phyloP scores from a whole-genome alignment of 2,113 vertebrate genomes.

The Pomatorhinus ruficollis region DNA sequence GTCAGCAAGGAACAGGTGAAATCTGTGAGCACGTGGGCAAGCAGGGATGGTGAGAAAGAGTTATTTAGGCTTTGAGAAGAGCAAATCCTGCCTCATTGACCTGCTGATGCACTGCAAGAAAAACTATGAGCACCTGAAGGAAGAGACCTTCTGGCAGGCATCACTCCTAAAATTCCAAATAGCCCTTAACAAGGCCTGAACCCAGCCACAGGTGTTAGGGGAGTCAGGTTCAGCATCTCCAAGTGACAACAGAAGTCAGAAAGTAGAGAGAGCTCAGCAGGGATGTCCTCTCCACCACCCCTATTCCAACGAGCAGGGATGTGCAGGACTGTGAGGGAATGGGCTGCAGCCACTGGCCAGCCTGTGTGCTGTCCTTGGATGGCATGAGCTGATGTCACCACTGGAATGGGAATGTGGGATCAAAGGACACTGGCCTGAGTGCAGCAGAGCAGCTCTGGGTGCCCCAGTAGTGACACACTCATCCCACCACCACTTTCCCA shows the following conservation, averaged over 20 bases:
- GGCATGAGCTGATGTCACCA: neutral
- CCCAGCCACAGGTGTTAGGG: neutral
- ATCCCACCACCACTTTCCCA: neutral
- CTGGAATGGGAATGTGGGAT: rapidly evolving
- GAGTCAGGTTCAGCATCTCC: neutral
- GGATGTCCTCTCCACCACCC: neutral
- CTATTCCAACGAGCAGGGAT: rapidly evolving
- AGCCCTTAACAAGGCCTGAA: neutral
- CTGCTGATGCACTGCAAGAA: neutral
- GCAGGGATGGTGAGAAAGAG: neutral
- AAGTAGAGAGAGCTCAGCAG: neutral
- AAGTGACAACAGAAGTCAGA: neutral
- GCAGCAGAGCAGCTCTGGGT: neutral
- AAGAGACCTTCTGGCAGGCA: neutral
- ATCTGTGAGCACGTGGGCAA: neutral
- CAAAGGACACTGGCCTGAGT: neutral
- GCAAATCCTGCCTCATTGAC: neutral
- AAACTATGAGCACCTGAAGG: neutral
- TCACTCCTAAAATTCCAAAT: neutral
- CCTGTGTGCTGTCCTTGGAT: neutral
- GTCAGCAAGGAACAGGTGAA: neutral
- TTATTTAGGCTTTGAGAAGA: neutral
- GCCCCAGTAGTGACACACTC: neutral
- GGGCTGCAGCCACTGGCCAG: neutral
- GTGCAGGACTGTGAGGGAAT: neutral